Percentiles rank a stretch among this genome's conserved stretches.
Conservation (phyloP, 2,888 invertebrate genomes). For the Andrena bucephala region DNA sequence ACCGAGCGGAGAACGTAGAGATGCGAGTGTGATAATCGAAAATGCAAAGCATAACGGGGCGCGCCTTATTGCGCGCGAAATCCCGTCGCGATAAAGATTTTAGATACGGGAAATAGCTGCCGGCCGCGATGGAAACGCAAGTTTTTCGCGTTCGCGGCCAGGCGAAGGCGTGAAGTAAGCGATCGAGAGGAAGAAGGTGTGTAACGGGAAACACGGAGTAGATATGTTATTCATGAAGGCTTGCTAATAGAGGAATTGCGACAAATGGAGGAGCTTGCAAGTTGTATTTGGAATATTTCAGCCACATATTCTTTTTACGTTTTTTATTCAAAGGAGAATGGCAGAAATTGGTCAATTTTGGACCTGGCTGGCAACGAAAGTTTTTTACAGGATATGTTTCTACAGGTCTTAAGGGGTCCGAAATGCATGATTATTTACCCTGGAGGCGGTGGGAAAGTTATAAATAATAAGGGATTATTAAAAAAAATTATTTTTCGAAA, state of each 20-base stretch:
- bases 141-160: slow-evolving; percentile 27
- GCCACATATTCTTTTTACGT: no score
- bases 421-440: no score
- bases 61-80: slow-evolving; percentile 52
- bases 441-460: no score
- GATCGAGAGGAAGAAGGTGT: slow-evolving; percentile 10
- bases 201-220: slow-evolving; percentile 43
- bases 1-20: slow-evolving; percentile 23
- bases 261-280: not conserved
- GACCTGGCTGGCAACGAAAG: no score
- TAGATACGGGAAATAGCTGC: slow-evolving; percentile 24
- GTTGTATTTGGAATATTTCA: not conserved
- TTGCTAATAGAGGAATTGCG: slow-evolving; percentile 31
- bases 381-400: no score
- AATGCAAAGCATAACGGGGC: slow-evolving; percentile 46
- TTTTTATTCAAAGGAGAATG: no score
- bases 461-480: no score
- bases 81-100: slow-evolving; percentile 53
- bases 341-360: no score
- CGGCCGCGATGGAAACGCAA: slow-evolving; percentile 18
- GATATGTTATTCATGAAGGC: slow-evolving; percentile 5
- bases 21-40: slow-evolving; percentile 50
- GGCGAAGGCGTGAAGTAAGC: slow-evolving; percentile 34
- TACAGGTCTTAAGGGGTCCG: no score
- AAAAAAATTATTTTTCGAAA: no score